These are phyloP conservation scores for Parus major DNA, from an alignment of 2,113 vertebrate genomes.

Conservation along the genomic window DNA sequence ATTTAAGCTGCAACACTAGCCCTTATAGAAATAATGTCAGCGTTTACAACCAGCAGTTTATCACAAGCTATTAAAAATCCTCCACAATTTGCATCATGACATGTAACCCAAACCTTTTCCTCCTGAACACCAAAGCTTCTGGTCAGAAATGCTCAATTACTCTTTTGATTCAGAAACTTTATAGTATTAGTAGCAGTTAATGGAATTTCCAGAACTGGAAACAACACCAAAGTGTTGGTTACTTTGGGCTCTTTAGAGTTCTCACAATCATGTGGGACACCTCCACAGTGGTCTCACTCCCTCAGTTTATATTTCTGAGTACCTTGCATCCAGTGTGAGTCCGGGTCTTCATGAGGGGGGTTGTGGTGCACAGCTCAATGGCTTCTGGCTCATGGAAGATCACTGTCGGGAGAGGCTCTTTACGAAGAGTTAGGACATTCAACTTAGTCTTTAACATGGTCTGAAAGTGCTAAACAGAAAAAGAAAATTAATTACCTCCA, in stretches of 20 bases:
- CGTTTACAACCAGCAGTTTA: not conserved
- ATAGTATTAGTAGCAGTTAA: not conserved
- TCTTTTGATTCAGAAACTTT: not conserved
- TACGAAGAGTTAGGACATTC: constrained; percentile 95
- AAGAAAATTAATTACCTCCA: constrained; percentile 31
- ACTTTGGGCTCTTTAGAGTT: not conserved
- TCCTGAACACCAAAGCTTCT: not conserved
- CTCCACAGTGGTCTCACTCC: not conserved
- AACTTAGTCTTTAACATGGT: constrained; percentile 98
- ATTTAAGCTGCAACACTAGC: not conserved
- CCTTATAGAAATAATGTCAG: not conserved
- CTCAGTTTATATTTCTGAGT: not conserved
- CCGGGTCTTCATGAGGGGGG: constrained; percentile 86
- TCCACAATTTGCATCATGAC: not conserved
- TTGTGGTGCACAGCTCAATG: constrained; percentile 95
- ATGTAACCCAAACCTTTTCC: not conserved
- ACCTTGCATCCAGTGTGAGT: constrained; percentile 94
- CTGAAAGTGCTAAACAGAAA: constrained; percentile 91
- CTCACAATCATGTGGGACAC: not conserved
- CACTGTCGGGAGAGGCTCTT: constrained; percentile 93
- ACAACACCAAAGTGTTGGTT: not conserved
- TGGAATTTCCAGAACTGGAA: not conserved
- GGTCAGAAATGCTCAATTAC: not conserved
- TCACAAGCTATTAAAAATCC: not conserved
- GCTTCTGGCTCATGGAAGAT: constrained; percentile 98